Base-by-base conservation (phyloP, 1,140 invertebrate species). In the Pseudomyrmex gracilis region DNA sequence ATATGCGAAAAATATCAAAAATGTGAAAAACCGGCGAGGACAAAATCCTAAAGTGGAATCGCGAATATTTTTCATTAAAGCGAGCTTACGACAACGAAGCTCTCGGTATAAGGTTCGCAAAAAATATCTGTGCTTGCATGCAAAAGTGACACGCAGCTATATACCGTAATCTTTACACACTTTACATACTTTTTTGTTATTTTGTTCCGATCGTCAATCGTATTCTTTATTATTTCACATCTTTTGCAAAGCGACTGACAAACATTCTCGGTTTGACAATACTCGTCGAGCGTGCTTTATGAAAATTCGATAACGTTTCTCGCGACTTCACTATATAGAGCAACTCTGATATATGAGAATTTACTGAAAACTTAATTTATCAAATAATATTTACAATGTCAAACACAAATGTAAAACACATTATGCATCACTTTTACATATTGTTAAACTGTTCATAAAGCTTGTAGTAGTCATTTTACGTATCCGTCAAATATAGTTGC, bases 11-110 rank as follows among this genome's bases (percentile, higher is more conserved):
- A 57, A 53, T 66, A 70, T 78, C 0, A 8, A 78, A 34, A 78
- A 78, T 78, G 51, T 22, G 45, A 15, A 70, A 51, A 78, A 66
- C 34, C 22, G 34, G n/a, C 60, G 20, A 9, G 5, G 13, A 12
- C 45, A 0, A 8, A 47, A 12, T 17, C 20, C 20, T 51, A n/a
- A 64, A 68, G 43, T 78, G 10, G 24, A 67, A 34, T 8, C 8
- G 61, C 24, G 60, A 77, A 77, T 77, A 77, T 77, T 70, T 78
- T 78, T 45, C 76, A 68, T 76, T 76, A 57, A 78, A 68, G 47
- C 34, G 7, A 34, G 34, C 34, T 4, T 8, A 43, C 24, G 20
- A 34, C 76, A 5, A 20, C 20, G 17, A 2, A n/a, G 15, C 55
- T 68, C 55, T 78, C 24, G 13, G 47, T 2, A 47, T 78, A 45